A percentile compares a stretch with the other conserved stretches of the same genome.
These are phyloP conservation scores for Pempheris klunzingeri DNA, from an alignment of 2,797 vertebrate genomes.

Conservation along the genomic window DNA sequence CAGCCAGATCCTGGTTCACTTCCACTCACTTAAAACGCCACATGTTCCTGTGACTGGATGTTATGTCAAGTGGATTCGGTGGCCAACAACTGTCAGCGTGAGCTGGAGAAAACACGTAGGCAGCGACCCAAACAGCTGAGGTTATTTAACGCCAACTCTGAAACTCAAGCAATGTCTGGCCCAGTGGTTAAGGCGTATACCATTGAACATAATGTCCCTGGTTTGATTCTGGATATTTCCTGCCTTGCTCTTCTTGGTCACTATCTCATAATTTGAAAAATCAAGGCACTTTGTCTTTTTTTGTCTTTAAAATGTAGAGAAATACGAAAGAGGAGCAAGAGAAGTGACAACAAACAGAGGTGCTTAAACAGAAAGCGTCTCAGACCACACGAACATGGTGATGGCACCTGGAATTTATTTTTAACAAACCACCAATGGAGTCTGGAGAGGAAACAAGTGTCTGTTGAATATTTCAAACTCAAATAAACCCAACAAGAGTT, in stretches of 20 bases:
- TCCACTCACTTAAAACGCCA: not conserved
- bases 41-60: not conserved
- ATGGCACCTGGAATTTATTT: not conserved
- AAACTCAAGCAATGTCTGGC: conserved; percentile 3
- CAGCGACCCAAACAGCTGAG: not conserved
- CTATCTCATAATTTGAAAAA: not conserved
- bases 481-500: not conserved
- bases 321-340: not conserved
- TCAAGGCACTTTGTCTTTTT: not conserved
- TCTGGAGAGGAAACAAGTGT: not conserved
- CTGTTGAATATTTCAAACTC: not conserved
- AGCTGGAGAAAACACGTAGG: not conserved
- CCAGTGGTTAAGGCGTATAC: not conserved
- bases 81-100: not conserved
- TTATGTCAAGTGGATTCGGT: not conserved
- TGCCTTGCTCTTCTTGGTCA: not conserved
- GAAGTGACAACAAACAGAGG: not conserved
- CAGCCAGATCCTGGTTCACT: not conserved
- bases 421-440: not conserved
- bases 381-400: no score
- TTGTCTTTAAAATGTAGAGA: not conserved
- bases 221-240: not conserved
- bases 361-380: no score
- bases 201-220: not conserved
- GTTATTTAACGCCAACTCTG: not conserved